These are phyloP conservation scores for Thalpophila matura DNA, from an alignment of 2,888 invertebrate species.

Conservation along the genomic window DNA sequence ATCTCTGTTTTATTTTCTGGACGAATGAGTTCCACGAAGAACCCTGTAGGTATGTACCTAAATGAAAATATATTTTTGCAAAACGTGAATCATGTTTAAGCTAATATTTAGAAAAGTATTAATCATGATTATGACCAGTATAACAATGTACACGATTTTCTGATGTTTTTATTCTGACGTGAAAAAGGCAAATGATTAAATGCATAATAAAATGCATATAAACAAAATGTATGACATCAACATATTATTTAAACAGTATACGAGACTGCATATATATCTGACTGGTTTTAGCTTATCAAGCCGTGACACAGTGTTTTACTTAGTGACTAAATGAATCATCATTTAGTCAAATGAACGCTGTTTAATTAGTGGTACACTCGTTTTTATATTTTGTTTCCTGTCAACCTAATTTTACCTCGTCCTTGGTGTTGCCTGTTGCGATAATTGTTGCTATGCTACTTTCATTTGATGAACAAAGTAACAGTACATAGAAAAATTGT, in stretches of 20 bases:
- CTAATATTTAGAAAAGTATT: slow-evolving; percentile 22
- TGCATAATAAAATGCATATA: slow-evolving; percentile 19
- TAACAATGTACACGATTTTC: background rate
- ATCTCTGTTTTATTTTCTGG: background rate
- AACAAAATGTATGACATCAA: slow-evolving; percentile 21
- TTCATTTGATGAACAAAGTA: too few relatives aligned
- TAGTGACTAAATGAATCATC: slow-evolving; percentile 50
- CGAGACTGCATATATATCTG: slow-evolving; percentile 14
- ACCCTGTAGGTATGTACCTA: background rate
- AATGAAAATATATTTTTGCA: too few relatives aligned
- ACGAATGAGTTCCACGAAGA: slow-evolving; percentile 2
- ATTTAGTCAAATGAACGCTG: slow-evolving; percentile 47
- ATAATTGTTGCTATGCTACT: too few relatives aligned
- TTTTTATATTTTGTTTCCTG: slow-evolving; percentile 58
- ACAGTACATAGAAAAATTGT: too few relatives aligned
- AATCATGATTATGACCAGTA: slow-evolving; percentile 4
- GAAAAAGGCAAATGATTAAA: background rate
- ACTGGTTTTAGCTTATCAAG: slow-evolving; percentile 24
- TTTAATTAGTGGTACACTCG: slow-evolving; percentile 52
- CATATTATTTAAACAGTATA: slow-evolving; percentile 29
- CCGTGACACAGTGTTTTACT: slow-evolving; percentile 44
- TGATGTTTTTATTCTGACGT: background rate
- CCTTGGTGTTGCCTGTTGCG: slow-evolving; percentile 41
- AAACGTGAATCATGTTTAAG: slow-evolving; percentile 26
- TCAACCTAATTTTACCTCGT: slow-evolving; percentile 48